Conservation (phyloP, 2,797 vertebrate species). For the Botia kubotai region DNA sequence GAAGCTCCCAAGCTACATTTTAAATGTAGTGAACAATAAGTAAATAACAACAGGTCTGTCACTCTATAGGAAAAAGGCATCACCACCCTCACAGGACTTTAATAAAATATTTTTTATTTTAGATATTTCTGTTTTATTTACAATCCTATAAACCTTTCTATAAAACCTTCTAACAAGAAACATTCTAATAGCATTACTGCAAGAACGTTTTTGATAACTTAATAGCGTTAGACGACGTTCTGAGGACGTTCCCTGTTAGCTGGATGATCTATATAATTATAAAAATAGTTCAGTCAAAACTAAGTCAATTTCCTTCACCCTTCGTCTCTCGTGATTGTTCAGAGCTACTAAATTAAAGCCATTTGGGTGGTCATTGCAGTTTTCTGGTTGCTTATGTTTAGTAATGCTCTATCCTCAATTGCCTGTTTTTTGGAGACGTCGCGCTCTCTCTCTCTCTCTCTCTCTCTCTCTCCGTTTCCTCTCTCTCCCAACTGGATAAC, state of each 20-base stretch:
- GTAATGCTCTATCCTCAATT: conserved; percentile 61
- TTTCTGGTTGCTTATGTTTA: conserved; percentile 72
- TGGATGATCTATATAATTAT: no score
- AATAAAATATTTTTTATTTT: conserved; percentile 62
- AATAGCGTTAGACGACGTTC: no score
- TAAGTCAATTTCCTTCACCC: not conserved
- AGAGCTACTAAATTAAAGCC: conserved; percentile 79
- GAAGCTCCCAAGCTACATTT: conserved; percentile 63
- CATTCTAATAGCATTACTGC: no score
- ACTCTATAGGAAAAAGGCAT: conserved; percentile 72
- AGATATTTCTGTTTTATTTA: not conserved
- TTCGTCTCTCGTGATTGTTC: conserved; percentile 5
- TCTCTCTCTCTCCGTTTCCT: conserved; percentile 58
- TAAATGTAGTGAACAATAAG: conserved; percentile 63
- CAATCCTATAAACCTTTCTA: no score
- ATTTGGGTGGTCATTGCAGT: conserved; percentile 79
- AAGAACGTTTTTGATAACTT: no score
- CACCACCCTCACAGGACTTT: conserved; percentile 82
- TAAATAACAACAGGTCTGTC: conserved; percentile 69
- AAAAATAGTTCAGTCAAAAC: no score
- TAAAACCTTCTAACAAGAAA: no score
- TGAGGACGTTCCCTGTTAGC: no score
- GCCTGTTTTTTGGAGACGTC: conserved; percentile 51
- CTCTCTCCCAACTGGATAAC: conserved; percentile 45
- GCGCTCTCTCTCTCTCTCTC: conserved; percentile 71